A percentile compares a stretch with the other conserved stretches of the same genome.
These are phyloP conservation scores for Mugil cephalus DNA, from an alignment of 2,113 vertebrate species.

Conservation along the genomic window DNA sequence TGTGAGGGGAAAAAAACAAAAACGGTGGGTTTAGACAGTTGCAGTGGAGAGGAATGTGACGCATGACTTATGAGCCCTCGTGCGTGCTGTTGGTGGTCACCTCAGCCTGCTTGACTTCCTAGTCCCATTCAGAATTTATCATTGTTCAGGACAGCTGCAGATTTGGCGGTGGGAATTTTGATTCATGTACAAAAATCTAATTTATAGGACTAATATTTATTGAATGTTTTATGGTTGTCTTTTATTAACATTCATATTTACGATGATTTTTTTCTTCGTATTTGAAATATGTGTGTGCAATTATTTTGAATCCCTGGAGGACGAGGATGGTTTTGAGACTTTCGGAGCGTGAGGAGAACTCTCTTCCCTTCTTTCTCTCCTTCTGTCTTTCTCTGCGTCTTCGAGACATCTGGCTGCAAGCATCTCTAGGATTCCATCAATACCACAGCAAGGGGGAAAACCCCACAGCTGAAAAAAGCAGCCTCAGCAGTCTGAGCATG, in stretches of 20 bases:
- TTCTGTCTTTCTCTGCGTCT: conserved; percentile 42
- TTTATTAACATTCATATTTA: background rate
- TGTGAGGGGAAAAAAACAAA: conserved; percentile 4
- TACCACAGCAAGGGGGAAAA: conserved; percentile 72
- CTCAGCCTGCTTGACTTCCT: conserved; percentile 9
- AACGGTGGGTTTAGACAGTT: background rate
- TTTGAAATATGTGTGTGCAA: background rate
- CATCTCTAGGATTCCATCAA: conserved; percentile 78
- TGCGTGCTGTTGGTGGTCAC: background rate
- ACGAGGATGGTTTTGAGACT: conserved; percentile 26
- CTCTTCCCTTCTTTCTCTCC: conserved; percentile 17
- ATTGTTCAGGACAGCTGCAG: conserved; percentile 1
- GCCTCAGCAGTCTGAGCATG: conserved; percentile 64
- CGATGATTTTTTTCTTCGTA: background rate
- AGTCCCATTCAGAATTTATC: background rate
- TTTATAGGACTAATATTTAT: background rate
- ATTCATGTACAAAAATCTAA: background rate
- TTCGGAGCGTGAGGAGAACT: conserved; percentile 28
- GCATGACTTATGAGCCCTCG: background rate
- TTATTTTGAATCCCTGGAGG: conserved; percentile 11
- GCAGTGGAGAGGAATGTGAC: conserved; percentile 18
- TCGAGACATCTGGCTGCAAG: conserved; percentile 71
- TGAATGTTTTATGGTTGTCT: background rate
- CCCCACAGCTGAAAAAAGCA: conserved; percentile 70
- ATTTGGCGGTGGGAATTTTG: conserved; percentile 6